These are phyloP conservation scores for Nycticorax nycticorax DNA, from an alignment of 2,113 vertebrate genomes.

Conservation along the genomic window DNA sequence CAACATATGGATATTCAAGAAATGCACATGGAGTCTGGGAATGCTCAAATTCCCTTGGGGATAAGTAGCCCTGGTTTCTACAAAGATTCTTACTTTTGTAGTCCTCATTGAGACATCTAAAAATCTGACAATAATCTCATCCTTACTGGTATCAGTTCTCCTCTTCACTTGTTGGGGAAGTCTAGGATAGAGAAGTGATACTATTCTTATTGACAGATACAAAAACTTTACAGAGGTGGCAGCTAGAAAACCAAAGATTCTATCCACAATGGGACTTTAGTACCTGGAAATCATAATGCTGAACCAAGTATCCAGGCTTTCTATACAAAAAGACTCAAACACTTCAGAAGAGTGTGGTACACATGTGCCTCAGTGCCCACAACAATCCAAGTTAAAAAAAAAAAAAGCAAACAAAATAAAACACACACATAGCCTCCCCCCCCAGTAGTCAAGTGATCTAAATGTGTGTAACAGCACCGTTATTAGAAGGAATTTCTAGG, in stretches of 20 bases:
- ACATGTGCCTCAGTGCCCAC: background rate
- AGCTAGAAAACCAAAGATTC: background rate
- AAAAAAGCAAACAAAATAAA: background rate
- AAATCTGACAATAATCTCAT: background rate
- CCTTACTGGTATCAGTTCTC: background rate
- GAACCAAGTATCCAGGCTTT: background rate
- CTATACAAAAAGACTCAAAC: background rate
- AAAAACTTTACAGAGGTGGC: background rate
- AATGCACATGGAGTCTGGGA: background rate
- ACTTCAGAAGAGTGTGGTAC: background rate
- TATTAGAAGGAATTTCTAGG: background rate
- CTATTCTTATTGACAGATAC: background rate
- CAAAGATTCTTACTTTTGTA: background rate
- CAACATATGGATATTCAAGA: background rate
- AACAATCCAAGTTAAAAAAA: background rate
- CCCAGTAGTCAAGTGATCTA: background rate
- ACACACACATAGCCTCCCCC: too few relatives aligned
- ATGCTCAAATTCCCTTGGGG: background rate
- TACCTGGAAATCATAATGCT: background rate
- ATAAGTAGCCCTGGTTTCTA: background rate
- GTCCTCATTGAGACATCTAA: background rate
- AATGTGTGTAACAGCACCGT: background rate
- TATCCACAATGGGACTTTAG: background rate
- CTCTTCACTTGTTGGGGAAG: background rate
- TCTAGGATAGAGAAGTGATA: background rate